phyloP scores from a whole-genome alignment of 2,113 vertebrate species.

The Pterocles burchelli region DNA sequence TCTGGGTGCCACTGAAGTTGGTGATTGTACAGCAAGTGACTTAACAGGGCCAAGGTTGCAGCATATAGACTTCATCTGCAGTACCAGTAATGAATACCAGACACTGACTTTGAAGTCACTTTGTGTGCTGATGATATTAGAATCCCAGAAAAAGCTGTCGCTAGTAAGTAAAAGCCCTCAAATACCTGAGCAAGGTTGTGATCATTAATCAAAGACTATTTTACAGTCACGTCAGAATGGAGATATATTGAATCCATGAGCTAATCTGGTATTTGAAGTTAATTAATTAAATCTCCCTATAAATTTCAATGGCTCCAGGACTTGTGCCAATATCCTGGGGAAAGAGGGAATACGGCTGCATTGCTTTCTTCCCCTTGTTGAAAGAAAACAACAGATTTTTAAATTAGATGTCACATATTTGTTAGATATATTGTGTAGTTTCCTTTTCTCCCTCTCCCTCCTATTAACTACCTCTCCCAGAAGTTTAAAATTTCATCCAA shows the following conservation, averaged over 20 bases:
- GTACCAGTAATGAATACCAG: conserved; percentile 20
- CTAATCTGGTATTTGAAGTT: conserved; percentile 41
- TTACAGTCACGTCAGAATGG: neutral
- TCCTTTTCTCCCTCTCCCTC: neutral
- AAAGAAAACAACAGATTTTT: conserved; percentile 48
- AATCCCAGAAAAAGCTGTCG: neutral
- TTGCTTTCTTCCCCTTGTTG: conserved; percentile 21
- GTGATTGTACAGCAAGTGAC: neutral
- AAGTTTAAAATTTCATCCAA: conserved; percentile 21
- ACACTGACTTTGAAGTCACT: neutral
- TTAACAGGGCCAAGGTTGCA: neutral
- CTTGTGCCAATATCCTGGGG: conserved; percentile 13
- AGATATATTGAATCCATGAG: conserved; percentile 34
- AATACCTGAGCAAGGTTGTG: conserved; percentile 22
- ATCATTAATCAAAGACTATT: conserved; percentile 43
- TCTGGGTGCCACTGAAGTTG: neutral
- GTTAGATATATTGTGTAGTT: conserved; percentile 8
- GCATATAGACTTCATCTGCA: neutral
- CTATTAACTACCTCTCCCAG: neutral
- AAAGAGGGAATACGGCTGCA: neutral
- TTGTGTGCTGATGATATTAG: neutral
- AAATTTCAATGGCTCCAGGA: conserved; percentile 37
- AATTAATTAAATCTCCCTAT: conserved; percentile 40
- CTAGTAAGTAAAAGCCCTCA: neutral
- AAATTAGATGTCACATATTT: conserved; percentile 53